These are phyloP conservation scores for Rhinophrynus dorsalis DNA, from an alignment of 2,797 vertebrate species.

Conservation along the genomic window DNA sequence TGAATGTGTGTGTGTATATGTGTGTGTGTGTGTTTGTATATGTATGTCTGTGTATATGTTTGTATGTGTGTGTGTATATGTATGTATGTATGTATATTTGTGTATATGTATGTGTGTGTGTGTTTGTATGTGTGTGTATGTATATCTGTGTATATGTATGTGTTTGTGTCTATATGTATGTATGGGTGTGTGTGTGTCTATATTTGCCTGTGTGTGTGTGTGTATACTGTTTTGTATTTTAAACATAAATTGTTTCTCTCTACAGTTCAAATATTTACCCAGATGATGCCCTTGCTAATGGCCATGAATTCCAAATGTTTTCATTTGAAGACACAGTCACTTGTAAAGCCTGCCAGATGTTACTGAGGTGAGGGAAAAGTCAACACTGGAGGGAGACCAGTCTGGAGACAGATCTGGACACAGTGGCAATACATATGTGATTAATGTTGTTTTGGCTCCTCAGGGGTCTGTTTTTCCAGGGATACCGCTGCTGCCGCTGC, in stretches of 20 bases:
- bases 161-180: too few species aligned
- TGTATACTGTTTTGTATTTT: not conserved
- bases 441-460: not conserved
- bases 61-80: too few species aligned
- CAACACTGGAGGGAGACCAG: not conserved
- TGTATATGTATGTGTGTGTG: too few species aligned
- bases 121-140: too few species aligned
- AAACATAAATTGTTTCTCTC: not conserved
- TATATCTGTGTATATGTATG: too few species aligned
- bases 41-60: too few species aligned
- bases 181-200: too few species aligned
- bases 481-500: slow-evolving; percentile 85
- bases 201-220: not conserved
- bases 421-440: not conserved
- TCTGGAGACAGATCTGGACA: not conserved
- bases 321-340: slow-evolving; percentile 87
- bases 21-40: too few species aligned
- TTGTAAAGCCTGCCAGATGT: slow-evolving; percentile 89
- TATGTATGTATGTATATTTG: too few species aligned
- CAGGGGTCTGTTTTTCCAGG: slow-evolving; percentile 92
- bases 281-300: slow-evolving; percentile 78
- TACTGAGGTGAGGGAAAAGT: slow-evolving; percentile 75
- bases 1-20: too few species aligned
- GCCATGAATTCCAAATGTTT: slow-evolving; percentile 92
- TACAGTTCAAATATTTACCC: slow-evolving; percentile 89